Conservation (phyloP, 30 jellyfish, hydroid and myxozoan species). For the Mastigias papua region DNA sequence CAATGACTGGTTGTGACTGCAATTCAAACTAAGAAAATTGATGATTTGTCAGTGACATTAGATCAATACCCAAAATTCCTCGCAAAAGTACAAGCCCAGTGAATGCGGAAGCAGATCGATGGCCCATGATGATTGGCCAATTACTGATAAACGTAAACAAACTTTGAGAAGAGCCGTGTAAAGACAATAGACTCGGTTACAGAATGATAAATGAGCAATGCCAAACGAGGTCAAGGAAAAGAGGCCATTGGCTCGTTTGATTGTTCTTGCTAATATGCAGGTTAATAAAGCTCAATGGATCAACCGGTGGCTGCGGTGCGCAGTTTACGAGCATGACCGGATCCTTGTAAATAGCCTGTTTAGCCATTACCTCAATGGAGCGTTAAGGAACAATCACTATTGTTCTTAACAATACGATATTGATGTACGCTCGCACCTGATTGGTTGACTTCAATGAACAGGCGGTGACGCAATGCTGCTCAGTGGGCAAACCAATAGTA, state of each 20-base stretch:
- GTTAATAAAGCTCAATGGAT: slow-evolving; percentile 71
- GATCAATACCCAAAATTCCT: not conserved
- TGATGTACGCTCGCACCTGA: slow-evolving; percentile 44
- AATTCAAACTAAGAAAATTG: not conserved
- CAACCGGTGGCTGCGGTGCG: slow-evolving; percentile 76
- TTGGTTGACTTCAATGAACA: slow-evolving; percentile 75
- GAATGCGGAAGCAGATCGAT: slow-evolving; percentile 1
- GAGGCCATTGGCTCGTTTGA: slow-evolving; percentile 39
- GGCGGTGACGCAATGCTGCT: slow-evolving; percentile 92
- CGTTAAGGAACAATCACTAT: slow-evolving; percentile 65
- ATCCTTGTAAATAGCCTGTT: slow-evolving; percentile 68
- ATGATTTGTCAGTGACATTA: not conserved
- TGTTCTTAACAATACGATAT: slow-evolving; percentile 64
- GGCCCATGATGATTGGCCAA: not conserved
- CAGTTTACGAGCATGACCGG: slow-evolving; percentile 72
- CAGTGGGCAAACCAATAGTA: slow-evolving; percentile 88
- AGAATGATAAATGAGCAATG: slow-evolving; percentile 28
- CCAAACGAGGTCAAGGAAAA: slow-evolving; percentile 61
- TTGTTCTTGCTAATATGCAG: slow-evolving; percentile 65
- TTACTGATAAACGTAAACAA: slow-evolving; percentile 28
- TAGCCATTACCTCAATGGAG: slow-evolving; percentile 86
- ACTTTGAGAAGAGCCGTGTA: not conserved
- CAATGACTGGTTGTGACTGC: not conserved
- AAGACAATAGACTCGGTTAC: slow-evolving; percentile 60
- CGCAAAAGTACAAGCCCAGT: not conserved